phyloP scores from a whole-genome alignment of 2,113 vertebrate species.

The Stigmatopora nigra region DNA sequence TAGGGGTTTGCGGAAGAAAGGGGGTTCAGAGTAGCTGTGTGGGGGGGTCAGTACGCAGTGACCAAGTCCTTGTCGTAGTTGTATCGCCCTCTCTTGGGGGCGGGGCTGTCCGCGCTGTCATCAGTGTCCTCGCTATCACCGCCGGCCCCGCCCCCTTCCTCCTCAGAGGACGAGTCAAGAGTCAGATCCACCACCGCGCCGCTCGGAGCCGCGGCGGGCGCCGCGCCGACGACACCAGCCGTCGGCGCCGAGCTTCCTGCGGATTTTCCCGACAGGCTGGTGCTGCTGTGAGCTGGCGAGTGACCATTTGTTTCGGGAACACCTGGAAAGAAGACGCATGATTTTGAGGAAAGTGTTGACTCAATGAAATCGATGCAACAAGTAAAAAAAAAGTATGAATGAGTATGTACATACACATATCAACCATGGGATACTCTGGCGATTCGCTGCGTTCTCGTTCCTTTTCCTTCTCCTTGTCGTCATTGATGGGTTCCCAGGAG shows the following conservation, averaged over 20 bases:
- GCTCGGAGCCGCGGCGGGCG: slow-evolving; percentile 53
- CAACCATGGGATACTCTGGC: slow-evolving; percentile 83
- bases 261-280: slow-evolving; percentile 79
- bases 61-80: slow-evolving; percentile 92
- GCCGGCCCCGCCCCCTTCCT: slow-evolving; percentile 76
- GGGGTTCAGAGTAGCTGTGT: slow-evolving; percentile 10
- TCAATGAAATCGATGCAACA: neutral
- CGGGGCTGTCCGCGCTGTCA: slow-evolving; percentile 82
- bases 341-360: neutral
- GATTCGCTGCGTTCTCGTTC: slow-evolving; percentile 84
- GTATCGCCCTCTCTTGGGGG: slow-evolving; percentile 85
- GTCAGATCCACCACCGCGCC: slow-evolving; percentile 91
- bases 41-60: slow-evolving; percentile 86
- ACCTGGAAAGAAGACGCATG: slow-evolving; percentile 60
- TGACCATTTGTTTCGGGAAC: slow-evolving; percentile 81
- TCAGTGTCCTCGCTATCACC: slow-evolving; percentile 91
- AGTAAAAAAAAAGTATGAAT: neutral
- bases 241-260: slow-evolving; percentile 62
- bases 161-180: slow-evolving; percentile 91
- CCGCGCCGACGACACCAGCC: slow-evolving; percentile 42
- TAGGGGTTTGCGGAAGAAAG: slow-evolving; percentile 14
- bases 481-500: slow-evolving; percentile 89
- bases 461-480: slow-evolving; percentile 81
- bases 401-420: slow-evolving; percentile 75
- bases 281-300: slow-evolving; percentile 73